Evolutionary conservation across 2,888 invertebrate genomes (phyloP).

Genomic region (Conchocele bisecta): DNA sequence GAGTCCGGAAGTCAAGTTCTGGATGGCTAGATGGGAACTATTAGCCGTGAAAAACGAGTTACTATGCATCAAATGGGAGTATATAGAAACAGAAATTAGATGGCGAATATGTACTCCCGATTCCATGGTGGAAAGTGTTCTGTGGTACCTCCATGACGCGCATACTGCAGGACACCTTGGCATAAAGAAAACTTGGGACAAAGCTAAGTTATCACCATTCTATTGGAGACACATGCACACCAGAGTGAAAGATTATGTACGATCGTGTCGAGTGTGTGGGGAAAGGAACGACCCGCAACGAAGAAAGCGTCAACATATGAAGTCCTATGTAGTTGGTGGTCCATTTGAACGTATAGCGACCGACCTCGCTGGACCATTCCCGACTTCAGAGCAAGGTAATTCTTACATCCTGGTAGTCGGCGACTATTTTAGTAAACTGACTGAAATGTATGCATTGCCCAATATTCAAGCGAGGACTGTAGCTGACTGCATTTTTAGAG

Average conservation of each 20-base stretch:
- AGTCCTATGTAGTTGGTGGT: slow-evolving; percentile 3
- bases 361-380: not conserved
- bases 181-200: slow-evolving; percentile 11
- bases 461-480: not conserved
- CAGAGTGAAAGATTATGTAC: slow-evolving; percentile 1
- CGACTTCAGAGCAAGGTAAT: not conserved
- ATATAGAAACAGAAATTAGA: not conserved
- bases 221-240: slow-evolving; percentile 23
- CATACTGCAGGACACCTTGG: slow-evolving; percentile 16
- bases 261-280: slow-evolving; percentile 13
- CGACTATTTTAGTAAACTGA: not conserved
- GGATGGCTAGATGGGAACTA: slow-evolving; percentile 29
- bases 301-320: not conserved
- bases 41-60: slow-evolving; percentile 24
- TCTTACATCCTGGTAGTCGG: slow-evolving; percentile 2
- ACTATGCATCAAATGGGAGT: slow-evolving; percentile 27
- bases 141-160: slow-evolving; percentile 26
- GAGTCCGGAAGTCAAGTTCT: slow-evolving; percentile 20
- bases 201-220: slow-evolving; percentile 16
- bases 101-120: slow-evolving; percentile 19
- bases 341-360: not conserved
- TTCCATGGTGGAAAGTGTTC: not conserved
- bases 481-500: slow-evolving; percentile 10
- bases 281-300: slow-evolving; percentile 4
- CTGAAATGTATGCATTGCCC: not conserved